Conservation (phyloP, 1,140 invertebrate species). For the Steinernema feltiae region DNA sequence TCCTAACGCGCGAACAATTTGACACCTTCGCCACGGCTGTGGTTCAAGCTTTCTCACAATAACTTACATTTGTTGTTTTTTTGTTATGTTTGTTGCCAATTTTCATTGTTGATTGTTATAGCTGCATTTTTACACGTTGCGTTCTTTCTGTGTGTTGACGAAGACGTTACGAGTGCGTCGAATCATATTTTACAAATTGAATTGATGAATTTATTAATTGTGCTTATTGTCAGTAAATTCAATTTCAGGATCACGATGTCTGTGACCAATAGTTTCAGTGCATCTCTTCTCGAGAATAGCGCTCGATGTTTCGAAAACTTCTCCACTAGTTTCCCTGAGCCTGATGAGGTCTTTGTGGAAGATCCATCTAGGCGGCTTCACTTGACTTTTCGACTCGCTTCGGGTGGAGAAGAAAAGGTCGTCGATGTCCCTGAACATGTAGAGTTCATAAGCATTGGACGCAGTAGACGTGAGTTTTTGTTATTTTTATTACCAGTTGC, state of each 20-base stretch:
- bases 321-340: too few relatives aligned
- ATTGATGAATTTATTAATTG: too few relatives aligned
- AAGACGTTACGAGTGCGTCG: too few relatives aligned
- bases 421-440: neutral
- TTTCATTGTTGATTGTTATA: neutral
- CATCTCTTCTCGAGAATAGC: too few relatives aligned
- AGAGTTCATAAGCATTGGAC: neutral
- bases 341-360: neutral
- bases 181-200: too few relatives aligned
- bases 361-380: neutral
- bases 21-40: neutral
- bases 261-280: too few relatives aligned
- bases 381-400: neutral
- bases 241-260: too few relatives aligned
- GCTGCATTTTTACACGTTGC: neutral
- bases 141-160: too few relatives aligned
- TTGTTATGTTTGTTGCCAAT: neutral
- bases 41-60: neutral
- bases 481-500: too few relatives aligned
- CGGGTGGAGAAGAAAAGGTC: neutral
- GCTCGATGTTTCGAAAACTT: too few relatives aligned
- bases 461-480: neutral
- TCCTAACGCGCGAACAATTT: neutral
- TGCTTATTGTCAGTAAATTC: too few relatives aligned
- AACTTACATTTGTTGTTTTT: neutral